phyloP scores from a whole-genome alignment of 2,888 invertebrate species.

The Tillus elongatus region DNA sequence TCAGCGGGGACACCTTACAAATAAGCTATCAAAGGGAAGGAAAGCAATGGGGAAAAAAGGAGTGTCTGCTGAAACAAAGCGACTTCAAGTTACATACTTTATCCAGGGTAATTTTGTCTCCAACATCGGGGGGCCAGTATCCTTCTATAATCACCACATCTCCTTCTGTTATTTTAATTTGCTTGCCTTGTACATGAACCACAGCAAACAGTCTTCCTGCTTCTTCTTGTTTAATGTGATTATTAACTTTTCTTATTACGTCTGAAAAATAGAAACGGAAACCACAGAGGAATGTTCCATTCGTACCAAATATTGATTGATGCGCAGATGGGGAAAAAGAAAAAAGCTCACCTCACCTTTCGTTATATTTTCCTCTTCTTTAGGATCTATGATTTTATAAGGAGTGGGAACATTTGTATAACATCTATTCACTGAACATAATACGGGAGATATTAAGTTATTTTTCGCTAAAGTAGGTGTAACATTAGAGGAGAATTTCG shows the following conservation, averaged over 20 bases:
- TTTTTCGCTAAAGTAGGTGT: slow-evolving; percentile 1
- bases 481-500: slow-evolving; percentile 16
- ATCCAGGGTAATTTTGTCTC: slow-evolving; percentile 70
- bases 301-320: no score
- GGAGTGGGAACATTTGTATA: slow-evolving; percentile 23
- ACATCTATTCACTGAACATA: slow-evolving; percentile 2
- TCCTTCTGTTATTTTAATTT: slow-evolving; percentile 77
- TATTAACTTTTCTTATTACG: slow-evolving; percentile 56
- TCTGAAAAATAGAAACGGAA: slow-evolving; percentile 38
- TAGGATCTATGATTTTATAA: slow-evolving; percentile 33
- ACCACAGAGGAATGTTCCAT: no score
- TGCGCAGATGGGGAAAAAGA: not conserved
- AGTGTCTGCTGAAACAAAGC: no score
- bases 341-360: slow-evolving; percentile 23
- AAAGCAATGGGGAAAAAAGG: no score
- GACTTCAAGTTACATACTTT: no score
- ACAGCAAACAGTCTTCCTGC: slow-evolving; percentile 70
- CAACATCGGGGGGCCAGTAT: slow-evolving; percentile 72
- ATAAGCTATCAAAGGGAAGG: no score
- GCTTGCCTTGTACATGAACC: slow-evolving; percentile 71
- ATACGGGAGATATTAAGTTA: not conserved
- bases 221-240: slow-evolving; percentile 46
- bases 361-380: slow-evolving; percentile 24
- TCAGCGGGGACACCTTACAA: no score
- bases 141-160: slow-evolving; percentile 77